phyloP scores from a whole-genome alignment of 2,797 vertebrate genomes.

The Forpus xanthops region DNA sequence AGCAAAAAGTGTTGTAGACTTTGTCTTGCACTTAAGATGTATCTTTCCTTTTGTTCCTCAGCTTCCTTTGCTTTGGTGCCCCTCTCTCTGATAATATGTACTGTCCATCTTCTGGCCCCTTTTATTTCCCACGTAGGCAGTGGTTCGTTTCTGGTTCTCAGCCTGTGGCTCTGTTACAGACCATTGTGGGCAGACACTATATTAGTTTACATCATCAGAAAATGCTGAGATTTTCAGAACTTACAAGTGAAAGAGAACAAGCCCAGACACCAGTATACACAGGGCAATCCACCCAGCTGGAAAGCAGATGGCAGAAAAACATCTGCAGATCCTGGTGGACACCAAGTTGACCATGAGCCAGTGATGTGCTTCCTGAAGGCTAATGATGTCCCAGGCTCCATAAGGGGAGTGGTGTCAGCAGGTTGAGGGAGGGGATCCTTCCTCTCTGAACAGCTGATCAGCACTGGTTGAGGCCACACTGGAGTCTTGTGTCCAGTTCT shows the following conservation, averaged over 20 bases:
- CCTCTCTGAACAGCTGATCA: background rate
- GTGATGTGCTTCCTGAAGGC: too few relatives aligned
- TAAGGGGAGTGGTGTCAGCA: background rate
- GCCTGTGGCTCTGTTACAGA: background rate
- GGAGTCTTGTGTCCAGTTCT: background rate
- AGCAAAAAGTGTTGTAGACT: background rate
- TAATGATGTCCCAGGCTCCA: background rate
- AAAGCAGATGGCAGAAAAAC: background rate
- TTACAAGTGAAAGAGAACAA: background rate
- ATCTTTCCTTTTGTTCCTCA: background rate
- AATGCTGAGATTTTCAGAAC: background rate
- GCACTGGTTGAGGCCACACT: background rate
- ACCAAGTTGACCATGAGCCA: background rate
- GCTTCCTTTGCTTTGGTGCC: background rate
- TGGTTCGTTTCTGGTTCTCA: background rate
- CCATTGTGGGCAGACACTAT: background rate
- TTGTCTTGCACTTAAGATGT: background rate
- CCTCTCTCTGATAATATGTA: background rate
- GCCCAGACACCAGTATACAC: background rate
- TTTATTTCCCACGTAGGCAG: background rate
- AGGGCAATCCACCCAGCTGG: background rate
- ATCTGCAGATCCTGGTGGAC: background rate
- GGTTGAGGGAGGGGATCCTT: background rate
- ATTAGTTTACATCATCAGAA: background rate
- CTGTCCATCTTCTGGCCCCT: background rate